Base-by-base conservation (phyloP, 2,797 vertebrate genomes). In the Phyllotis vaccarum region DNA sequence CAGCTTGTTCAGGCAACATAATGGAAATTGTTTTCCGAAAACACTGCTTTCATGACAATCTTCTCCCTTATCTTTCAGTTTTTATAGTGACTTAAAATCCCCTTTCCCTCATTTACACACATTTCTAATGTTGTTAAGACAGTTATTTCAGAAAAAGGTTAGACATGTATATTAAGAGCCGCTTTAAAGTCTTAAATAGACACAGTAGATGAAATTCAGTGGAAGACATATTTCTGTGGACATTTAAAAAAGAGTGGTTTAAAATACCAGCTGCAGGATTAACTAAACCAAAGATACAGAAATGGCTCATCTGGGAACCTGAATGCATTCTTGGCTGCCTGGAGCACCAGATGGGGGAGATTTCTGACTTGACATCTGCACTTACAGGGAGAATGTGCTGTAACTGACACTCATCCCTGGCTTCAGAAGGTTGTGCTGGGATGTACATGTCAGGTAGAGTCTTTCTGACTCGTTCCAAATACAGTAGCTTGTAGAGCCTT, bases 221-320 rank as follows among this genome's bases (percentile, higher is more conserved):
- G 5, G 34, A 86, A 92, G 80, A 90, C 43, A 76, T 46, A 82
- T 74, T 81, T 93, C 70, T 87, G 58, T 49, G 31, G 66, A 64
- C 64, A 92, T 87, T 81, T 68, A 74, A 93, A 85, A 49, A 37
- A 46, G 58, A 86, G 89, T 86, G 7, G 79, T 86, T 93, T 92
- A 80, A 90, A 93, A 92, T 87, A 72, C 24, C n/a, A 72, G 43
- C 40, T 54, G 88, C 37, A 85, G 21, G 72, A 79, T 86, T 79
- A 95, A 93, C 60, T 76, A 95, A 66, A 88, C 21, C 31, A 90
- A 83, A 89, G 49, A 49, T 0, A 46, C 37, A 34, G 68, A 66
- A 96, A 72, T 19, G 46, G 64, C 29, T 83, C 62, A 29, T 56
- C 49, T 58, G 70, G 34, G 60, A 75, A 43, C 19, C 16, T 2